These are phyloP conservation scores for Ochotona curzoniae DNA, from an alignment of 2,113 vertebrate genomes.

Conservation along the genomic window DNA sequence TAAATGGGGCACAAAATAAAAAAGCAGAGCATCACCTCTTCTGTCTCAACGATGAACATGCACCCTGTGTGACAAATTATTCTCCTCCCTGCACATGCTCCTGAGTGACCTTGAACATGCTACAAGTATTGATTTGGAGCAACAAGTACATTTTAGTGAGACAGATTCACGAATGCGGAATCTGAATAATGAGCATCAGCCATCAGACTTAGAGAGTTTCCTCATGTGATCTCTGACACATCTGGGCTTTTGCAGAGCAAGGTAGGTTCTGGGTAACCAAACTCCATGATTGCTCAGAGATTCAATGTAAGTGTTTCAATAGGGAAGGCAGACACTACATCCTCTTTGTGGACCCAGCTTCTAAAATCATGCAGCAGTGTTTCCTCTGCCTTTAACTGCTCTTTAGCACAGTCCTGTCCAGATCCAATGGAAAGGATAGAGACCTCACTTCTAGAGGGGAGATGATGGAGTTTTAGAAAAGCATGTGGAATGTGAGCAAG, in stretches of 20 bases:
- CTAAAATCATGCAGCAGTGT: not conserved
- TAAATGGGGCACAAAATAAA: slow-evolving; percentile 34
- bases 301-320: not conserved
- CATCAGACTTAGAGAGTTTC: not conserved
- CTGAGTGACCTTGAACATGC: not conserved
- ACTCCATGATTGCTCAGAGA: no score
- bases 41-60: not conserved
- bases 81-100: not conserved
- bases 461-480: not conserved
- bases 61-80: not conserved
- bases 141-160: slow-evolving; percentile 20
- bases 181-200: not conserved
- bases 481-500: not conserved
- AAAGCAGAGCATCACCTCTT: not conserved
- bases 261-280: not conserved
- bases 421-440: not conserved
- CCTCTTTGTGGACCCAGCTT: not conserved
- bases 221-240: not conserved
- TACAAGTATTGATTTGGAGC: not conserved
- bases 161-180: not conserved
- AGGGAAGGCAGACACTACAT: not conserved
- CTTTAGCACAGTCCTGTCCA: not conserved
- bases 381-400: not conserved
- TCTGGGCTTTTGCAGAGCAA: not conserved
- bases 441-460: not conserved